Conservation (phyloP, 2,888 invertebrate genomes). For the Lingula anatina region DNA sequence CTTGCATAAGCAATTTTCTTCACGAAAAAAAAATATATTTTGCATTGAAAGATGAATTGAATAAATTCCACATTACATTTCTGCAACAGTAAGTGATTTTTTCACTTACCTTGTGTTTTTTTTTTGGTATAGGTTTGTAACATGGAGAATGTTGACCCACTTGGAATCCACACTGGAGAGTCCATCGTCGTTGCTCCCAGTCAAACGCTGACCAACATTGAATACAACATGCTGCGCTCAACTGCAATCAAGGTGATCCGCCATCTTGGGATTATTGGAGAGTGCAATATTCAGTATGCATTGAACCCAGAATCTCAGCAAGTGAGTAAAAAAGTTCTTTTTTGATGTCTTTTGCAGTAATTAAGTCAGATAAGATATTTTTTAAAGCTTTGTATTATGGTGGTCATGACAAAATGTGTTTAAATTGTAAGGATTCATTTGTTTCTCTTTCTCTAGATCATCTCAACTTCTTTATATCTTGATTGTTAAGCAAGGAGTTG, state of each 20-base stretch:
- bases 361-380: too few species aligned
- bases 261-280: slow-evolving; percentile 93
- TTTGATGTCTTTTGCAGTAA: too few species aligned
- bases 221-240: slow-evolving; percentile 90
- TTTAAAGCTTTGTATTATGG: too few species aligned
- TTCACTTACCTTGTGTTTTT: slow-evolving; percentile 1
- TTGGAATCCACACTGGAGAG: slow-evolving; percentile 96
- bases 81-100: too few species aligned
- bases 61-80: not conserved
- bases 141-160: slow-evolving; percentile 99
- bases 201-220: slow-evolving; percentile 90
- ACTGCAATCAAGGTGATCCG: slow-evolving; percentile 91
- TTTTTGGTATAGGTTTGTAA: slow-evolving; percentile 98
- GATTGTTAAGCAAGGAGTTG: too few species aligned
- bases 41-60: not conserved
- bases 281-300: slow-evolving; percentile 99
- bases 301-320: slow-evolving; percentile 88
- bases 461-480: too few species aligned
- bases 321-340: too few species aligned
- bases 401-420: too few species aligned
- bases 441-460: too few species aligned
- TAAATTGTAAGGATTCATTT: too few species aligned
- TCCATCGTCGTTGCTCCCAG: slow-evolving; percentile 98
- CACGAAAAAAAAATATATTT: not conserved
- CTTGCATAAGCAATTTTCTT: not conserved